These are phyloP conservation scores for Thrips palmi DNA, from an alignment of 1,140 invertebrate genomes.

Conservation along the genomic window DNA sequence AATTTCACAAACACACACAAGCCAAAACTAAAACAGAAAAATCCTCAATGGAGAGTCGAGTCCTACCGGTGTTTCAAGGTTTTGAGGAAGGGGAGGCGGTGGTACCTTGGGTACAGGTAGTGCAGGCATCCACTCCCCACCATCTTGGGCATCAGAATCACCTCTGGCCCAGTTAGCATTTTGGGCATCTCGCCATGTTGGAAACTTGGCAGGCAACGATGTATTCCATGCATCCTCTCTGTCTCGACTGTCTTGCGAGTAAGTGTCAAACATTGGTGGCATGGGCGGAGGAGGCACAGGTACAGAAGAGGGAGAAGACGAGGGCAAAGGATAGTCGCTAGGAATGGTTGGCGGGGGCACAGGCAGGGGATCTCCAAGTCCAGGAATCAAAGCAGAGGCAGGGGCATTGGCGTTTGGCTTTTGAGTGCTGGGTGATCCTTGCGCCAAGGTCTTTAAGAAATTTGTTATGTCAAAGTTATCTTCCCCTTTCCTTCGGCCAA, in stretches of 20 bases:
- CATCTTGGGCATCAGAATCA: too few species aligned
- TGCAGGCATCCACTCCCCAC: conserved; percentile 11
- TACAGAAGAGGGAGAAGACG: too few species aligned
- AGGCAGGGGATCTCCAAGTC: conserved; percentile 10
- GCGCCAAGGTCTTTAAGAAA: conserved; percentile 22
- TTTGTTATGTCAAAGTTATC: conserved; percentile 23
- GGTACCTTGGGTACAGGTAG: too few species aligned
- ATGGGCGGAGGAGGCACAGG: conserved; percentile 36
- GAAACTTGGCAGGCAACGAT: conserved; percentile 27
- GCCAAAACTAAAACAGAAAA: too few species aligned
- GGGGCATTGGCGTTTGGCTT: neutral
- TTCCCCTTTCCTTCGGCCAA: conserved; percentile 22
- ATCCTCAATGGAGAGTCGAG: too few species aligned
- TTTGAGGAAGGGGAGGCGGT: too few species aligned
- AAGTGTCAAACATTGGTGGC: conserved; percentile 31
- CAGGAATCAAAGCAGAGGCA: neutral
- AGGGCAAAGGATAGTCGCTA: conserved; percentile 21
- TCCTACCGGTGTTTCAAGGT: too few species aligned
- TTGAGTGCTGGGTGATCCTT: neutral
- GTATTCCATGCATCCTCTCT: neutral
- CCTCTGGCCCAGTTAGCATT: conserved; percentile 11
- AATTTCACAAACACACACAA: too few species aligned
- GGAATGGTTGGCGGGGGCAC: conserved; percentile 14
- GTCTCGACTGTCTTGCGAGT: conserved; percentile 10
- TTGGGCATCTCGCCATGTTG: conserved; percentile 22